A percentile compares a stretch with the other conserved stretches of the same genome.
Evolutionary conservation across 1,140 invertebrate genomes (phyloP).

Genomic region (Cyclargus thomasi): DNA sequence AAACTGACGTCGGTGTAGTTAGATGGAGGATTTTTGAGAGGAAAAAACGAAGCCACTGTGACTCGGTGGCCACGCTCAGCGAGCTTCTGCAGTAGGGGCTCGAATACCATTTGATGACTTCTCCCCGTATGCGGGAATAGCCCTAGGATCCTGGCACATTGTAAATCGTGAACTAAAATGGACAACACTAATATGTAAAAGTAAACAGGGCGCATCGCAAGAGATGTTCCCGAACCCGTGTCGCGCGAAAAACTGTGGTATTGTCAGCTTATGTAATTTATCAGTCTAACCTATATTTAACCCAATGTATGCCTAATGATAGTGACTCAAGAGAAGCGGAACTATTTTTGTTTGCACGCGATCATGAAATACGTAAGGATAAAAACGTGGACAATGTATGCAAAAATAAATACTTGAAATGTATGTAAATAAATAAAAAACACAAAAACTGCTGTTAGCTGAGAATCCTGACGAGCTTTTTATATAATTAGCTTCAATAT

Average conservation of each 20-base stretch:
- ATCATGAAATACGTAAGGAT: background rate
- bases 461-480: no score
- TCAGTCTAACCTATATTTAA: background rate
- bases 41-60: constrained; percentile 78
- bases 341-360: background rate
- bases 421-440: no score
- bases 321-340: background rate
- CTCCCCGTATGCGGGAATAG: constrained; percentile 79
- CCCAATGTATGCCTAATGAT: background rate
- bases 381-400: background rate
- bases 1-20: constrained; percentile 54
- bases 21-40: constrained; percentile 39
- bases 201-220: background rate
- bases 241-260: background rate
- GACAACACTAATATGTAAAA: background rate
- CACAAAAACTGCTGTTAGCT: no score
- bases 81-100: constrained; percentile 78
- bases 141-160: constrained; percentile 71
- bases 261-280: background rate
- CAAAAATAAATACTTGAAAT: no score
- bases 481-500: no score
- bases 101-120: constrained; percentile 82
- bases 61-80: constrained; percentile 79
- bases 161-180: background rate
- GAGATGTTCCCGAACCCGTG: constrained; percentile 22